Percentiles rank a stretch among this genome's conserved stretches.
Conservation (phyloP, 2,113 vertebrate species). For the Cryptomyrus ogoouensis region DNA sequence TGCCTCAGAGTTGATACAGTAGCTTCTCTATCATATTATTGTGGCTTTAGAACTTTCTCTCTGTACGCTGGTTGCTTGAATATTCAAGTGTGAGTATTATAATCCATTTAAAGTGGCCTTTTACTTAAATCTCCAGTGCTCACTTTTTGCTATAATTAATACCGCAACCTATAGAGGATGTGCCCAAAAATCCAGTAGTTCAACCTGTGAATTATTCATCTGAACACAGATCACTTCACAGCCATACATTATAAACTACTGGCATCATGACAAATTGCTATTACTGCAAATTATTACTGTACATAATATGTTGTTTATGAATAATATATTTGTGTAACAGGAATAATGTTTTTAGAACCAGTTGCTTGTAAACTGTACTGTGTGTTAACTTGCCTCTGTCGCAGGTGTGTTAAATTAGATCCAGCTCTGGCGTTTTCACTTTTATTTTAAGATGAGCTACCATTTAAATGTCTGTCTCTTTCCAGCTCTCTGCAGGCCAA, state of each 20-base stretch:
- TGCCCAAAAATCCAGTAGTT: neutral
- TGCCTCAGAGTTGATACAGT: neutral
- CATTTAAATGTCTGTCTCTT: neutral
- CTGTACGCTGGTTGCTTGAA: neutral
- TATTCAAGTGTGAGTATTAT: neutral
- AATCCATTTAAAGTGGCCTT: neutral
- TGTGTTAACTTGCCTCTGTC: neutral
- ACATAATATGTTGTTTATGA: conserved; percentile 25
- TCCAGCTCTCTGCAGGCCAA: neutral
- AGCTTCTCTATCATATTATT: neutral
- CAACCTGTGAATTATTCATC: neutral
- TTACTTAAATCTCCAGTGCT: neutral
- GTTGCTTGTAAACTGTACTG: neutral
- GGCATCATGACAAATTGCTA: neutral
- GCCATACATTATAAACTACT: neutral
- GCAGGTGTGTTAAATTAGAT: neutral
- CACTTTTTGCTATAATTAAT: neutral
- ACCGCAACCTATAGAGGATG: neutral
- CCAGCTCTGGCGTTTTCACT: neutral
- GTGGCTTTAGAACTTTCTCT: neutral
- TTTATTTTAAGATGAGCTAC: neutral
- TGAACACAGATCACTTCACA: neutral
- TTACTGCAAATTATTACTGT: neutral
- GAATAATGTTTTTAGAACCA: neutral
- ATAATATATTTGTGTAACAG: conserved; percentile 28